phyloP scores from a whole-genome alignment of 2,113 vertebrate species.

The Ciconia boyciana region DNA sequence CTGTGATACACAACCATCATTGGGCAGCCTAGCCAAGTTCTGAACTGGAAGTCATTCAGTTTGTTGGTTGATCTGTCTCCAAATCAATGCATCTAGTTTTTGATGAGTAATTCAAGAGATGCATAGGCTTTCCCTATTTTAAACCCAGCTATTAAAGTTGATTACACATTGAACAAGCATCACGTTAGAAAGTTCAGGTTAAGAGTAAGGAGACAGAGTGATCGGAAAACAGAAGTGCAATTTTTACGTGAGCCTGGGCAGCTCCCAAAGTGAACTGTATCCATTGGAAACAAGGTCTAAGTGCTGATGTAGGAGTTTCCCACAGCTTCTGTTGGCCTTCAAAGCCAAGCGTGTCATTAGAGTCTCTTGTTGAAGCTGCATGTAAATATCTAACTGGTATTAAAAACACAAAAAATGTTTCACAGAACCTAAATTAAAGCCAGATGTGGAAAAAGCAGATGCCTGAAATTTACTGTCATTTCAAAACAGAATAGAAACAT shows the following conservation, averaged over 20 bases:
- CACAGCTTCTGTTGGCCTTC: conserved; percentile 73
- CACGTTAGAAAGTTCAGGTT: neutral
- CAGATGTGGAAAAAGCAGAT: conserved; percentile 61
- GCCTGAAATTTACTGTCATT: conserved; percentile 36
- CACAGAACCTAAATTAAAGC: conserved; percentile 66
- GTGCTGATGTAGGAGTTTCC: conserved; percentile 80
- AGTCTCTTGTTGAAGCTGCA: conserved; percentile 62
- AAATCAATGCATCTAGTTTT: neutral
- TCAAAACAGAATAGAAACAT: conserved; percentile 28
- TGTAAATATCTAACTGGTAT: conserved; percentile 64
- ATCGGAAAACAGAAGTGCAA: neutral
- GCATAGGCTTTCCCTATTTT: neutral
- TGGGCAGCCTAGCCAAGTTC: neutral
- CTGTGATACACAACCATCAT: accelerated
- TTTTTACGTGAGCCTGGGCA: neutral
- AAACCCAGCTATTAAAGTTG: neutral
- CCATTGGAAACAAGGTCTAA: conserved; percentile 22
- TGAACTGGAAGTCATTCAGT: neutral
- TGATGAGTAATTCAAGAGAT: neutral
- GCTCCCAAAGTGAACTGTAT: conserved; percentile 1
- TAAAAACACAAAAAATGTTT: conserved; percentile 59
- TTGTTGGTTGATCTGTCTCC: neutral
- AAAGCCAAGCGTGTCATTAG: conserved; percentile 64
- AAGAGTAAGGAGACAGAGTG: neutral
- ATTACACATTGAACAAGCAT: neutral